Evolutionary conservation across 2,113 vertebrate genomes (phyloP).

Genomic region (Dinomys branickii): DNA sequence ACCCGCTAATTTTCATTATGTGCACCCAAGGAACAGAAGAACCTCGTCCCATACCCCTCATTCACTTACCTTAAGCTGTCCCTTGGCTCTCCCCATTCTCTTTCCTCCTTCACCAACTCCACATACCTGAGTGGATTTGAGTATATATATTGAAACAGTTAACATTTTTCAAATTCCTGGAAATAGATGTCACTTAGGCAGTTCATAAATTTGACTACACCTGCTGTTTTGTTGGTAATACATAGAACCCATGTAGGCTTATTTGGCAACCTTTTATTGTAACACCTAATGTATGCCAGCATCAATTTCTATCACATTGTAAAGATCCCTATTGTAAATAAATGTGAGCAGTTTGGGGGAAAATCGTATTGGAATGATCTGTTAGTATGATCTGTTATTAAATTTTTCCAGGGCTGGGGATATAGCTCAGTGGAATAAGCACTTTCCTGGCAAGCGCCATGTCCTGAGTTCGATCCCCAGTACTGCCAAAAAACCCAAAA

Average conservation of each 20-base stretch:
- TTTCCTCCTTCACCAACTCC: neutral
- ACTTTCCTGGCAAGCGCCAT: no score
- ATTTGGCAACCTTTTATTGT: neutral
- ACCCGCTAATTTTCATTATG: constrained; percentile 25
- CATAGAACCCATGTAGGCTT: neutral
- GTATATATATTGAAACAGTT: constrained; percentile 27
- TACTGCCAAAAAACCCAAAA: no score
- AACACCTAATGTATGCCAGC: neutral
- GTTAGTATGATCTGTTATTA: constrained; percentile 26
- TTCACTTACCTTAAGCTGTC: neutral
- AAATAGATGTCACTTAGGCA: constrained; percentile 32
- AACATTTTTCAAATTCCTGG: constrained; percentile 37
- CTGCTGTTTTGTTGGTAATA: constrained; percentile 51
- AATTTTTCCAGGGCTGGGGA: no score
- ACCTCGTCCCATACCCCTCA: neutral
- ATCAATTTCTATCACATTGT: neutral
- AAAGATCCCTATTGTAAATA: constrained; percentile 51
- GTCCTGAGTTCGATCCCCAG: no score
- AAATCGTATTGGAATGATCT: constrained; percentile 8
- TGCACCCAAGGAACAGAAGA: constrained; percentile 7
- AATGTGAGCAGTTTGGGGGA: constrained; percentile 17
- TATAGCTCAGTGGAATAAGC: no score
- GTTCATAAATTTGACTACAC: constrained; percentile 49
- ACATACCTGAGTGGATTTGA: neutral
- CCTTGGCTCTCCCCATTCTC: neutral